Evolutionary conservation across 2,888 invertebrate genomes (phyloP), one percentile per base, ranked within the genome.

Genomic region (Tenodera sinensis): DNA sequence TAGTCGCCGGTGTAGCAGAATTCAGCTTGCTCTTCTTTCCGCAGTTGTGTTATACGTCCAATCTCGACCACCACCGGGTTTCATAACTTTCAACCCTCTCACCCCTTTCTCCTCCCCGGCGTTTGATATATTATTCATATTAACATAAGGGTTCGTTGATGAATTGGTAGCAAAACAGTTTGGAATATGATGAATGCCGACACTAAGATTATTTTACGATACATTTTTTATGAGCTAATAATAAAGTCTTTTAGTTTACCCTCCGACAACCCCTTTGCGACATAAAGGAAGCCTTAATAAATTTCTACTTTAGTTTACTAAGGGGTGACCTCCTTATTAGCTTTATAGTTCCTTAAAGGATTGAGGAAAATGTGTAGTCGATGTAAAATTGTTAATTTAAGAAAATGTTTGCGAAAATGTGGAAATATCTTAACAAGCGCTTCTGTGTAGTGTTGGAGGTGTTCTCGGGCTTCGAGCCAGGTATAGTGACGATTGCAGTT

Each of bases 121-220:
- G n/a, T 47, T 42, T 85, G 85, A 85, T 85, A 85, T 85, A 85
- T 85, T 85, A 47, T 85, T n/a, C 85, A 85, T 47, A 85, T 85
- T 85, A 85, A 85, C 85, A 47, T 85, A 47, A 85, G 54, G 28
- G 47, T 47, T 71, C n/a, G 85, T 25, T 85, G 85, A 85, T 85
- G 47, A 85, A 85, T 85, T 85, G 42, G 14, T 54, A 85, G 54
- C 27, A 54, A 85, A 85, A 85, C 54, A 42, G 85, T 47, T 85
- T 27, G n/a, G 42, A 85, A 85, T 54, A 85, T 85, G 27, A 85
- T 54, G 54, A 47, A 85, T 85, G 84, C 14, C 34, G 85, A 85
- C 85, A 14, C 14, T 1, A 84, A 47, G 47, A 85, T 85, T 71
- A 71, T 71, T 85, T 85, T 54, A 25, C 34, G 42, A 42, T 34